A percentile compares a stretch with the other conserved stretches of the same genome.
Evolutionary conservation across 1,140 invertebrate species (phyloP).

Genomic region (Agrypnia vestita): DNA sequence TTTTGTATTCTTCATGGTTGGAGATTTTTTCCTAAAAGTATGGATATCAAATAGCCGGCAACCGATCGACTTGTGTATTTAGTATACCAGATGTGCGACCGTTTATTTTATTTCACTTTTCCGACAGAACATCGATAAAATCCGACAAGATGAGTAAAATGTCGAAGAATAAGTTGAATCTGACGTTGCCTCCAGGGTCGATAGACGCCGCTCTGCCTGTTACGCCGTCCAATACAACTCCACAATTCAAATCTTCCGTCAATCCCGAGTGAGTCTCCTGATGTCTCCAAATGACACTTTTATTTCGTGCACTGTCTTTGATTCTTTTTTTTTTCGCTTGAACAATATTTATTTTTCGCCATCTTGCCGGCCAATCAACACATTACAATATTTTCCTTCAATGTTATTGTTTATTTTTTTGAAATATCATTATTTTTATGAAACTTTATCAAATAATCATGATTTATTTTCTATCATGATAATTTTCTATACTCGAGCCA

Average conservation of each 20-base stretch:
- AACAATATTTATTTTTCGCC: conserved; percentile 6
- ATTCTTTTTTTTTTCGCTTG: neutral
- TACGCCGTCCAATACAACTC: conserved; percentile 81
- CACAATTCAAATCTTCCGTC: conserved; percentile 76
- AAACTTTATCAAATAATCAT: neutral
- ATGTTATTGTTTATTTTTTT: neutral
- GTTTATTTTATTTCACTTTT: conserved; percentile 17
- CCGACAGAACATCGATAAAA: conserved; percentile 31
- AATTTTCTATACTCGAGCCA: too few relatives aligned
- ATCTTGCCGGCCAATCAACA: conserved; percentile 2
- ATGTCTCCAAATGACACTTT: neutral
- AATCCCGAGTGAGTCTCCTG: conserved; percentile 78
- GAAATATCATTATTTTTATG: neutral
- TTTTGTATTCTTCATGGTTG: conserved; percentile 14
- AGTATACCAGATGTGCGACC: conserved; percentile 38
- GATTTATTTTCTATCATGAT: too few relatives aligned
- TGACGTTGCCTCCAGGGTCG: conserved; percentile 90
- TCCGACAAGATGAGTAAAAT: conserved; percentile 68
- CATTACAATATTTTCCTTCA: conserved; percentile 15
- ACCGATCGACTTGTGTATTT: neutral
- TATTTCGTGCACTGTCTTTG: conserved; percentile 1
- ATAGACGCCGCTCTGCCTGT: conserved; percentile 83
- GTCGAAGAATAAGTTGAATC: conserved; percentile 95
- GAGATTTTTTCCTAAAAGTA: conserved; percentile 14
- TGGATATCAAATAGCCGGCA: conserved; percentile 28